phyloP scores from a whole-genome alignment of 2,888 invertebrate species.

The Nematopogon swammerdamellus region DNA sequence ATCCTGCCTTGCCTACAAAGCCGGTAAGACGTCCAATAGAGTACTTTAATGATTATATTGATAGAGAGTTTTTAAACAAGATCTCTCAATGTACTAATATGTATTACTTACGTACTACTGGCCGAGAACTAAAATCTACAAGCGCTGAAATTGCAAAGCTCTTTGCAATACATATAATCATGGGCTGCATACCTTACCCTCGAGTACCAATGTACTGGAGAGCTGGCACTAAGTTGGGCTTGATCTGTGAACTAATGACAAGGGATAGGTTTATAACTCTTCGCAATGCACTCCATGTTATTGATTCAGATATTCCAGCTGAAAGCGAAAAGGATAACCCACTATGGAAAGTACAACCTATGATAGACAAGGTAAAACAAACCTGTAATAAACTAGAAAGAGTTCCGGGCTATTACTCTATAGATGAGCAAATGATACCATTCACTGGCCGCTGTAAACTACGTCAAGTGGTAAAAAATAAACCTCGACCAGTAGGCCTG shows the following conservation, averaged over 20 bases:
- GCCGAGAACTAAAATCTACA: constrained; percentile 1
- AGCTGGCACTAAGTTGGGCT: background rate
- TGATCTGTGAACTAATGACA: constrained; percentile 1
- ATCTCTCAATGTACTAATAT: background rate
- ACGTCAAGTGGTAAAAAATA: constrained; percentile 11
- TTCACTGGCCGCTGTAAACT: constrained; percentile 11
- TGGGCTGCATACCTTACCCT: constrained; percentile 5
- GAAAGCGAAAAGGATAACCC: background rate
- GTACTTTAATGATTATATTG: constrained; percentile 1
- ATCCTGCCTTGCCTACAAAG: background rate
- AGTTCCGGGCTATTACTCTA: constrained; percentile 2
- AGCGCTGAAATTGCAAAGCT: constrained; percentile 1
- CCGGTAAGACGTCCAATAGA: background rate
- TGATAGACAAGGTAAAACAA: constrained; percentile 2
- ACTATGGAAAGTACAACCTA: constrained; percentile 3
- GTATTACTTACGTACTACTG: background rate
- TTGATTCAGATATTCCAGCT: constrained; percentile 1
- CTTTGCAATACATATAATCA: constrained; percentile 1
- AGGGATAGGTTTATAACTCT: constrained; percentile 3
- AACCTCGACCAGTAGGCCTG: constrained; percentile 13
- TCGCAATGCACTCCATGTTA: constrained; percentile 2
- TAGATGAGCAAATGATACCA: constrained; percentile 8
- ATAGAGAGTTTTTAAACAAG: background rate
- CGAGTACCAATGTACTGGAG: constrained; percentile 3
- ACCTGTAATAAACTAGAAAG: constrained; percentile 1